Conservation (phyloP, 2,113 vertebrate genomes). For the Circaetus gallicus region DNA sequence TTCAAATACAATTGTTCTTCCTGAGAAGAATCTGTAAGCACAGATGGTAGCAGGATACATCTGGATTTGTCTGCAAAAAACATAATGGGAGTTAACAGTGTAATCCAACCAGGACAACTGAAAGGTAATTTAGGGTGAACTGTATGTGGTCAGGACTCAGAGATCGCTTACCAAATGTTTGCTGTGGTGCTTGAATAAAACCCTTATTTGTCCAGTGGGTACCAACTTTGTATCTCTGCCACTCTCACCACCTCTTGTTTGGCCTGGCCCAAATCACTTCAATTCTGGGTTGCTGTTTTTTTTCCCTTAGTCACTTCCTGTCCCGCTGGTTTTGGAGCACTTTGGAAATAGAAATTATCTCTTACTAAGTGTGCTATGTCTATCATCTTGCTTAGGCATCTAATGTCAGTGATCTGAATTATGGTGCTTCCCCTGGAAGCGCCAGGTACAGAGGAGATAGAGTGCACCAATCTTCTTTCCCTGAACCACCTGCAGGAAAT, state of each 20-base stretch:
- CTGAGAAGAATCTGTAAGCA: not conserved
- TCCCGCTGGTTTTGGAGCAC: not conserved
- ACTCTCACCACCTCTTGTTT: not conserved
- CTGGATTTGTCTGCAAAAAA: not conserved
- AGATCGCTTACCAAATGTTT: not conserved
- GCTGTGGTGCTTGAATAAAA: not conserved
- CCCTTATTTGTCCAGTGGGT: not conserved
- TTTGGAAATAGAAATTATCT: not conserved
- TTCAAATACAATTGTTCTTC: not conserved
- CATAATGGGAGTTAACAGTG: not conserved
- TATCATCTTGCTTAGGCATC: not conserved
- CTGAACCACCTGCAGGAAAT: not conserved
- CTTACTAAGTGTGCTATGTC: not conserved
- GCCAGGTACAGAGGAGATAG: not conserved
- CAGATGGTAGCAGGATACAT: not conserved
- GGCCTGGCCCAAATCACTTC: not conserved
- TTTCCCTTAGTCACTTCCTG: not conserved
- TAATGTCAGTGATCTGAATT: not conserved
- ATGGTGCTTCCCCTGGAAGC: not conserved
- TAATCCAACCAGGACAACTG: not conserved
- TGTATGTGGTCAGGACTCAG: not conserved
- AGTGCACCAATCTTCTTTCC: not conserved
- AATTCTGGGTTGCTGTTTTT: fast-evolving
- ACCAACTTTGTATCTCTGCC: not conserved
- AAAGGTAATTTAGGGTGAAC: not conserved